Base-by-base conservation (phyloP, 2,797 vertebrate species). In the Linurgus olivaceus region DNA sequence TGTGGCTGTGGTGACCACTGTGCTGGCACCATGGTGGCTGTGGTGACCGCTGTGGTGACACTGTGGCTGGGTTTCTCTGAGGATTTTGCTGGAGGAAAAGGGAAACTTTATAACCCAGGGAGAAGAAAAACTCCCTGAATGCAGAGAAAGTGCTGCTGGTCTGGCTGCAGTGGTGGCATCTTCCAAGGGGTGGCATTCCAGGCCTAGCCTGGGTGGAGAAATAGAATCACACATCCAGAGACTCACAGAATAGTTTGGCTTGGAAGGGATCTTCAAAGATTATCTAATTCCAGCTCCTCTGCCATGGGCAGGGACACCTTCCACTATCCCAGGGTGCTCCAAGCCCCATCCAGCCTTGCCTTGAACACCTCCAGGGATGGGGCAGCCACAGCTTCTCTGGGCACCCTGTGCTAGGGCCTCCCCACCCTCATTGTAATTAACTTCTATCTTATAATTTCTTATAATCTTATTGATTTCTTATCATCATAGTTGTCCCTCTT, bases 171-270 rank as follows among this genome's bases (percentile, higher is more conserved):
- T 84, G 58, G 79, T 86, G 65, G 19, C 58, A 3, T n/a, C 63
- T 78, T 88, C 94, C 92, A 11, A 84, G 70, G 84, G 95, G 93
- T 93, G 96, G 94, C 87, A 87, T 87, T 77, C 78, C 90, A 93
- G 77, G 58, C 58, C 89, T 7, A 80, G 48, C 25, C 29, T 62
- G 11, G 16, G 7, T 51, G 72, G 10, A 71, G 67, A 38, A 82
- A 44, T 4, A 31, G 50, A 71, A 7, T 58, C 17, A 6, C 1
- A 26, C 29, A 10, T 31, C 3, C 29, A 24, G 14, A 45, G 20
- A 31, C 10, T 38, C 21, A 14, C 29, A 28, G 57, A 35, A 17
- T 8, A 17, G 17, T 47, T 83, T 77, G 58, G 17, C 7, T 26
- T 45, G 44, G 17, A n/a, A 23, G 6, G 17, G 16, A 42, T 71